Percentiles rank a stretch among this genome's conserved stretches.
Evolutionary conservation across 2,113 vertebrate species (phyloP).

Genomic region (Galeopterus variegatus): DNA sequence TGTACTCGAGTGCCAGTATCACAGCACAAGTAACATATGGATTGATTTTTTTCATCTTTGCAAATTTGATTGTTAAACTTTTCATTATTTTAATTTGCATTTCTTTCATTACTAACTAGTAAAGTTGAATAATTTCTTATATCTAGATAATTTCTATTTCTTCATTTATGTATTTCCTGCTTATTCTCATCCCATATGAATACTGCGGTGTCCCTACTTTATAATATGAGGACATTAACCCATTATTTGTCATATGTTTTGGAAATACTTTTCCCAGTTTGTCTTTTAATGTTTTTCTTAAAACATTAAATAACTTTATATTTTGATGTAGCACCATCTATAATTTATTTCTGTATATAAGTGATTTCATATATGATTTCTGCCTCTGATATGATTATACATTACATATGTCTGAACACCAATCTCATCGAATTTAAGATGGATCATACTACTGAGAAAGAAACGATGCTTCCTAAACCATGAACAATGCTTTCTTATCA

Average conservation of each 20-base stretch:
- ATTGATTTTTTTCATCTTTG: neutral
- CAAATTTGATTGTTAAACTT: neutral
- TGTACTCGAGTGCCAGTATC: neutral
- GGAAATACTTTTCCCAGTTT: neutral
- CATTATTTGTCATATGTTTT: neutral
- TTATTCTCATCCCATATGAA: neutral
- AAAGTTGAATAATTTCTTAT: neutral
- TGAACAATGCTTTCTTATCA: neutral
- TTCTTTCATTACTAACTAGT: neutral
- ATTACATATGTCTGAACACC: neutral
- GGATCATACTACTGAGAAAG: neutral
- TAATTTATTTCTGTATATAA: neutral
- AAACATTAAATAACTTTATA: neutral
- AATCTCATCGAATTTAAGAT: neutral
- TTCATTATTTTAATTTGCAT: conserved; percentile 2
- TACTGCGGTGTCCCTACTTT: neutral
- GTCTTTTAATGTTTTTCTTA: neutral
- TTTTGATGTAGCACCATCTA: neutral
- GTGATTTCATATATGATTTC: neutral
- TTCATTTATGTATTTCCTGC: neutral
- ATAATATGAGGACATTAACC: neutral
- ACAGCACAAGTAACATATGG: neutral
- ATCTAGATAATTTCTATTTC: neutral
- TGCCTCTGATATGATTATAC: neutral
- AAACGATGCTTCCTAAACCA: neutral